A percentile compares a stretch with the other conserved stretches of the same genome.
phyloP scores from a whole-genome alignment of 2,797 vertebrate species.

The Erpetoichthys calabaricus region DNA sequence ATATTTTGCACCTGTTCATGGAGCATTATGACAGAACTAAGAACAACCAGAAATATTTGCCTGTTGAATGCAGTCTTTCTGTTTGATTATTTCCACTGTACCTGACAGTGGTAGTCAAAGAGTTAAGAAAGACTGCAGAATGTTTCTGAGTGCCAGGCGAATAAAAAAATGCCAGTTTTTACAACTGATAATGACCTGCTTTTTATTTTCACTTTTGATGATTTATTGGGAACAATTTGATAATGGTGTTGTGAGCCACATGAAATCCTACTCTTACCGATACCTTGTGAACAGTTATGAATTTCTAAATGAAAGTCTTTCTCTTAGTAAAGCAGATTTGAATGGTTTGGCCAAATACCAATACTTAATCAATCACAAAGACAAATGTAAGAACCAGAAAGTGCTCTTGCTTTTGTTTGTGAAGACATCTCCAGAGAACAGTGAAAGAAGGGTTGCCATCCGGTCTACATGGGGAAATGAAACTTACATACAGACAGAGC shows the following conservation, averaged over 20 bases:
- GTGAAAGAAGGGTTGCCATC: conserved; percentile 56
- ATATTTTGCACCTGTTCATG: not conserved
- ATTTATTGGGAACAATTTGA: conserved; percentile 64
- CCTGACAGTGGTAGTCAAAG: conserved; percentile 16
- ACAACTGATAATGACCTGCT: conserved; percentile 57
- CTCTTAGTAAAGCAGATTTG: conserved; percentile 36
- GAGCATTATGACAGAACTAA: conserved; percentile 26
- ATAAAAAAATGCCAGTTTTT: conserved; percentile 63
- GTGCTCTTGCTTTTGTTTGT: conserved; percentile 77
- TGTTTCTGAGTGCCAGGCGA: conserved; percentile 65
- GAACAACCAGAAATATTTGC: no score
- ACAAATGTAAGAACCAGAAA: conserved; percentile 56
- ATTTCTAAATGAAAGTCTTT: conserved; percentile 67
- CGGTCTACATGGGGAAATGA: conserved; percentile 84
- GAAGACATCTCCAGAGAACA: conserved; percentile 72
- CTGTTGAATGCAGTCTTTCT: no score
- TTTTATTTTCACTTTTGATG: conserved; percentile 60
- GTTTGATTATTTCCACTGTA: conserved; percentile 21
- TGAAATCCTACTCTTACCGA: conserved; percentile 76
- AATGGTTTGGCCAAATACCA: conserved; percentile 38
- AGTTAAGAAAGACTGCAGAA: conserved; percentile 40
- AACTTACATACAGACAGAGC: conserved; percentile 37
- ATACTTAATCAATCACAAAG: conserved; percentile 69
- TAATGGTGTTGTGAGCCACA: conserved; percentile 58
- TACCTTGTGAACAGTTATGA: conserved; percentile 75